Evolutionary conservation across 2,888 invertebrate species (phyloP), one percentile per base, ranked within the genome.

Genomic region (Cenopis cana): DNA sequence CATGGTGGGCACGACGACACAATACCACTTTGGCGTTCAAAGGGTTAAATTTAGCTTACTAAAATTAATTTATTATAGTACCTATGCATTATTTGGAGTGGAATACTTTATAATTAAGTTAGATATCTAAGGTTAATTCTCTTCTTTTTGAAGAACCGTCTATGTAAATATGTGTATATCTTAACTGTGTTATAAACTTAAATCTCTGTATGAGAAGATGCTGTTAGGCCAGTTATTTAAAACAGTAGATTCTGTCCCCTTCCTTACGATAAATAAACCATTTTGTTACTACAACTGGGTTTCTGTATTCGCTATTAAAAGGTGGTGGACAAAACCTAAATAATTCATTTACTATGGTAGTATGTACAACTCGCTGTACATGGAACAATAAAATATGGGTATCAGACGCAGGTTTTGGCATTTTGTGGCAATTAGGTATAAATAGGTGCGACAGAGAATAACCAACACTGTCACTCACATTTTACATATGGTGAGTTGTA

Each of bases 21-120:
- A n/a, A n/a, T n/a, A n/a, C n/a, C n/a, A n/a, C n/a, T n/a, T n/a
- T n/a, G n/a, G n/a, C n/a, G n/a, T n/a, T n/a, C n/a, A n/a, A n/a
- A n/a, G n/a, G n/a, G n/a, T n/a, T n/a, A 61, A 46, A 29, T n/a
- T 41, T 46, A 60, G 14, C 8, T 41, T 46, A 46, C 24, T 20
- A 41, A 41, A 56, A 57, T 17, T 64, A 41, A 67, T 61, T 71
- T 71, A 67, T 71, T 67, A 14, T 46, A 56, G 55, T 56, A 56
- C 60, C 33, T 60, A 46, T 11, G 24, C 36, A 36, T 56, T 55
- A 49, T 59, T 55, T 46, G 59, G 24, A 66, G 46, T 54, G 41
- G 46, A 70, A 24, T 59, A 38, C 64, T 41, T 18, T 29, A 17
- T 56, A 57, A 29, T 18, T 52, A 69, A 41, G 17, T n/a, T 52